These are phyloP conservation scores for Archegozetes longisetosus DNA, from an alignment of 1,140 invertebrate genomes.

Conservation along the genomic window DNA sequence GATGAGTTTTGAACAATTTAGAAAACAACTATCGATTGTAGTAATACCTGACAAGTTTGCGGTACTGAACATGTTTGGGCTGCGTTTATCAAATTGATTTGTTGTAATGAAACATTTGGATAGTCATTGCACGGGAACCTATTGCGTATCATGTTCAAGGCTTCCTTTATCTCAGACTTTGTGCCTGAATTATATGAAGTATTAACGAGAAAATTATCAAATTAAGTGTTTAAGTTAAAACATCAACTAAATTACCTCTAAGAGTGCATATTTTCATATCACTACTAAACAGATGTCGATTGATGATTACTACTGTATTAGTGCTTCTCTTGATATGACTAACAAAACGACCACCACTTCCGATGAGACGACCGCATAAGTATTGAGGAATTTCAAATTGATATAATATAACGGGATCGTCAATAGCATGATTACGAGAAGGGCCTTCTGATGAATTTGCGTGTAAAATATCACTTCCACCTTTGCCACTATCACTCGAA, in stretches of 20 bases:
- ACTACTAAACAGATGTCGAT: slow-evolving; percentile 49
- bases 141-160: slow-evolving; percentile 60
- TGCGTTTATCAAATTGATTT: slow-evolving; percentile 38
- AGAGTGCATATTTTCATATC: slow-evolving; percentile 63
- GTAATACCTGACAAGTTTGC: slow-evolving; percentile 46
- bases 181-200: slow-evolving; percentile 35
- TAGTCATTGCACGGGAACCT: slow-evolving; percentile 62
- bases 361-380: slow-evolving; percentile 71
- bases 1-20: neutral
- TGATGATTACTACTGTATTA: slow-evolving; percentile 55
- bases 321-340: slow-evolving; percentile 58
- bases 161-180: slow-evolving; percentile 52
- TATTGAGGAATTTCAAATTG: slow-evolving; percentile 59
- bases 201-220: neutral
- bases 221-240: neutral
- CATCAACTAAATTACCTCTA: slow-evolving; percentile 41
- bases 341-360: slow-evolving; percentile 60
- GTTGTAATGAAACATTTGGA: slow-evolving; percentile 58
- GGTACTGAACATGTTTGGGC: slow-evolving; percentile 35
- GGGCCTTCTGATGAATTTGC: no score
- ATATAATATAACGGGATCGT: slow-evolving; percentile 30
- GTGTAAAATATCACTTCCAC: no score
- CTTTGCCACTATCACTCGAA: no score
- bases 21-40: neutral
- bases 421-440: neutral